Conservation (phyloP, 2,797 vertebrate genomes). For the Notamacropus eugenii region DNA sequence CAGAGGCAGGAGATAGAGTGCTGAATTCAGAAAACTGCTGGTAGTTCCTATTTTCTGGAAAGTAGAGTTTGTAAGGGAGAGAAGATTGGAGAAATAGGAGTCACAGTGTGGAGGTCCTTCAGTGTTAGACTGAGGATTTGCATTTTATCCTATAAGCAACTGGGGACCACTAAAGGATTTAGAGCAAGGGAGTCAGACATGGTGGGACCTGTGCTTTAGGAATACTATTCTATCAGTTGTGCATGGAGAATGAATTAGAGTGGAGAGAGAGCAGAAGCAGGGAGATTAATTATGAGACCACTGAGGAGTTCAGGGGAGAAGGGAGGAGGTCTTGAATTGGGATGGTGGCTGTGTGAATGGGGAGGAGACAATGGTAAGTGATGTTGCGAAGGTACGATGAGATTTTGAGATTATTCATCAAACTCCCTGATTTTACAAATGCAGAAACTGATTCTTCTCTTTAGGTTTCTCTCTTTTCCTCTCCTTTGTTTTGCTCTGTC, state of each 20-base stretch:
- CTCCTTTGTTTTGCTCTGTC: constrained; percentile 14
- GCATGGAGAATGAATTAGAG: background rate
- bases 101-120: background rate
- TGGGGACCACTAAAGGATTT: background rate
- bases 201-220: background rate
- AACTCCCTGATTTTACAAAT: constrained; percentile 50
- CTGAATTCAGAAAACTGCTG: background rate
- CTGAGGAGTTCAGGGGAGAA: background rate
- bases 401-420: background rate
- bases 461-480: constrained; percentile 24
- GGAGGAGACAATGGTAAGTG: background rate
- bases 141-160: background rate
- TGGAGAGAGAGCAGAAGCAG: background rate
- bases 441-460: constrained; percentile 42
- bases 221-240: background rate
- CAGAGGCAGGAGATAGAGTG: background rate
- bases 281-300: background rate
- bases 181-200: background rate
- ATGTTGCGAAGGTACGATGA: background rate
- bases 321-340: background rate
- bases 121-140: background rate
- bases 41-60: background rate
- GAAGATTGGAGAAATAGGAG: background rate
- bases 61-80: background rate
- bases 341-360: background rate